Evolutionary conservation across 2,888 invertebrate genomes (phyloP), one percentile per base, ranked within the genome.

Genomic region (Oegoconia quadripuncta): DNA sequence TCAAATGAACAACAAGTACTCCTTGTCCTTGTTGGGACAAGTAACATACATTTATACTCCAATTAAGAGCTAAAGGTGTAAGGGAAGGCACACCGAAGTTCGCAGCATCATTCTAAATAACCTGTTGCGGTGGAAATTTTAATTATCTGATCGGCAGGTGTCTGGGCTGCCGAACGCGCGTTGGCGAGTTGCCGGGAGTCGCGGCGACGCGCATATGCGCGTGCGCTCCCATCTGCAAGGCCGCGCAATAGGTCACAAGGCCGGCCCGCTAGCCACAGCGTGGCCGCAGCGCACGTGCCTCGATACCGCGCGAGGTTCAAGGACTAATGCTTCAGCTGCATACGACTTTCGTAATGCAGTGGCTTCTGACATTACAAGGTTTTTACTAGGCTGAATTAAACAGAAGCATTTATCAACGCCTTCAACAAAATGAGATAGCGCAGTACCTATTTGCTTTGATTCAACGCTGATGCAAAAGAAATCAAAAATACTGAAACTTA

Each of bases 201-300:
- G n/a, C n/a, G n/a, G n/a, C n/a, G n/a, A n/a, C n/a, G n/a, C n/a
- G n/a, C n/a, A n/a, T n/a, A n/a, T n/a, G n/a, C n/a, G n/a, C n/a
- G n/a, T n/a, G n/a, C n/a, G n/a, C n/a, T n/a, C n/a, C n/a, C 27
- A 25, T 25, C 2, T 59, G 58, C 64, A 77, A 83, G 81, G 81
- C 77, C 77, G 60, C 54, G 48, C 58, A 63, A 83, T 83, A 82
- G 83, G 84, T 84, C 81, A 83, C 71, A 70, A 75, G 79, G 83
- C 80, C 79, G 64, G 63, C 66, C 70, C 68, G 77, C 70, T 72
- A 73, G 46, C 31, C 37, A 45, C 58, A 53, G 50, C 52, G 50
- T 51, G 32, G 46, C 29, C 32, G 39, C 44, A 54, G 56, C 64
- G 61, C 69, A 58, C 63, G 59, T 59, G 59, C 51, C 57, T 43